Base-by-base conservation (phyloP, 2,113 vertebrate genomes). In the Pipa parva region DNA sequence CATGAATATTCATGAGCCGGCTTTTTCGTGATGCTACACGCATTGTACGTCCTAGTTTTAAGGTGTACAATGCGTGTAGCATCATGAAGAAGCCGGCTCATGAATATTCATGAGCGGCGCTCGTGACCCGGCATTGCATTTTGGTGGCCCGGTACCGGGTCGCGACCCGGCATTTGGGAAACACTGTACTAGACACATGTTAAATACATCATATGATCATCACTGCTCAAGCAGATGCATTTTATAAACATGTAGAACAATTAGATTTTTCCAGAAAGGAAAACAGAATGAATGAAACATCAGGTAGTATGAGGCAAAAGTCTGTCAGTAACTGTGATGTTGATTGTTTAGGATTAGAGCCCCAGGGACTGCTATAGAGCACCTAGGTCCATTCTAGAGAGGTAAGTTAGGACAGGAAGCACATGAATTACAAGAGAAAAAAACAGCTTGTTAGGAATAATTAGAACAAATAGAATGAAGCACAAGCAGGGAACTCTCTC, bases 181-280 rank as follows among this genome's bases (percentile, higher is more conserved):
- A n/a, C n/a, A n/a, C n/a, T n/a, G n/a, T n/a, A n/a, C n/a, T n/a
- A 18, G 59, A 26, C 25, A 48, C 39, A 61, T 61, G 42, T 46
- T 61, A 61, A 61, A 61, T 6, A 29, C 39, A 61, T 61, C 59
- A 61, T 61, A 26, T 61, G 42, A 29, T 20, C 59, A 46, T 13
- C 24, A 28, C 12, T 27, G 59, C 25, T 27, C n/a, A 10, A 61
- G 33, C 59, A 61, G 36, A 48, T 48, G 39, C 42, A 29, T 48
- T 61, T 61, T 26, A 61, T 58, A 58, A 58, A 58, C 28, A 58
- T 31, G 37, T 36, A 22, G 18, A 22, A n/a, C 28, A 36, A 12
- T 58, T 36, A 58, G 11, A 33, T 25, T 22, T 36, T 58, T 58
- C 29, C 55, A 58, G 55, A 58, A 58, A 58, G 28, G 20, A 58